Evolutionary conservation across 2,113 vertebrate genomes (phyloP).

Genomic region (Gobius niger): DNA sequence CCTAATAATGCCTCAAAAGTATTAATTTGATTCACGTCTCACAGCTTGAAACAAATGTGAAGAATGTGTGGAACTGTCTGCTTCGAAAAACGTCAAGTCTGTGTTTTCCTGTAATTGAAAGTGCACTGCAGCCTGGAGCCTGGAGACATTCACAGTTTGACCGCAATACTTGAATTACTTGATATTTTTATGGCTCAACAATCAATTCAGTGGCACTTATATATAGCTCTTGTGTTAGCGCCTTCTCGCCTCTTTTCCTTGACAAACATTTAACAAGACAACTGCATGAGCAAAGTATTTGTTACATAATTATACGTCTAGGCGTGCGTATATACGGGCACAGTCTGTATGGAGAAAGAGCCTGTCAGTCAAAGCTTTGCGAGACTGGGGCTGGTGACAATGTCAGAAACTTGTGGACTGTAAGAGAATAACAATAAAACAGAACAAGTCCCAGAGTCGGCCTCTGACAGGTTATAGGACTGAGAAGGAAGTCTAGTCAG

Average conservation of each 20-base stretch:
- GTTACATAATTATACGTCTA: slow-evolving; percentile 3
- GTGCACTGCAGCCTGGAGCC: background rate
- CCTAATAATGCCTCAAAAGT: too few species aligned
- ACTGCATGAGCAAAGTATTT: background rate
- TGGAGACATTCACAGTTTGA: slow-evolving; percentile 5
- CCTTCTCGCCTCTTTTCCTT: slow-evolving; percentile 11
- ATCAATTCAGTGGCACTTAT: slow-evolving; percentile 10
- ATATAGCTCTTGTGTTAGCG: slow-evolving; percentile 16
- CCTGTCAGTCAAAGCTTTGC: slow-evolving; percentile 37
- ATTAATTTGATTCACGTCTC: too few species aligned
- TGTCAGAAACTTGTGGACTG: slow-evolving; percentile 55
- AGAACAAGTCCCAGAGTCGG: slow-evolving; percentile 31
- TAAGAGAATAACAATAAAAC: slow-evolving; percentile 48
- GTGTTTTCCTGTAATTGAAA: slow-evolving; percentile 4
- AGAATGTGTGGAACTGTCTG: background rate
- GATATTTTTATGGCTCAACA: slow-evolving; percentile 22
- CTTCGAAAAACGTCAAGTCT: background rate
- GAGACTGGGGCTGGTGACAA: slow-evolving; percentile 35
- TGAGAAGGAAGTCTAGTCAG: slow-evolving; percentile 19
- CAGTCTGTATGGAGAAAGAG: slow-evolving; percentile 33
- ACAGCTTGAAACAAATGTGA: background rate
- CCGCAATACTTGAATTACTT: slow-evolving; percentile 6
- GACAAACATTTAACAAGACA: background rate
- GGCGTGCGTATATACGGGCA: background rate
- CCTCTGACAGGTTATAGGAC: slow-evolving; percentile 47